Base-by-base conservation (phyloP, 2,888 invertebrate genomes). In the Mactromeris polynyma region DNA sequence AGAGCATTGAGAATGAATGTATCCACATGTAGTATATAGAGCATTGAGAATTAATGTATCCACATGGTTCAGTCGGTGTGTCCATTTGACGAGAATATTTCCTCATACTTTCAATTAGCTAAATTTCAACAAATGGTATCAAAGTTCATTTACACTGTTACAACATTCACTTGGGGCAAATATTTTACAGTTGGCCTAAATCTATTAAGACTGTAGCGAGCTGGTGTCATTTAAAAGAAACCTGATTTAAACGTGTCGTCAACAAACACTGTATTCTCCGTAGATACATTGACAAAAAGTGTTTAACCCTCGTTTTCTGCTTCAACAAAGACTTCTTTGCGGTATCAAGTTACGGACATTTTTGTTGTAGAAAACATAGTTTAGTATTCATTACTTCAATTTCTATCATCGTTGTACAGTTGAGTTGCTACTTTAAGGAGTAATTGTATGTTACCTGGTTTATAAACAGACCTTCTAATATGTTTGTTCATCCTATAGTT, bases 401-500 rank as follows among this genome's bases (percentile, higher is more conserved):
- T 46, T 82, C 40, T 82, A 78, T 46, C 78, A 77, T 81, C 58
- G 40, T 36, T 40, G 38, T 83, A 33, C 40, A 78, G 78, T 77
- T 73, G 46, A 82, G 77, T 40, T 82, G 82, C 83, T 82, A 78
- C 86, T 77, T 31, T 83, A 46, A 77, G 82, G 38, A 58, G 86
- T 87, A 87, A 87, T 87, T 87, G 78, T 77, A 82, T 73, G 79
- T 54, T 54, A 36, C 17, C 36, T 19, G n/a, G 26, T 78, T 77
- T 54, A 78, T 14, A 64, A 51, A 84, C 82, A 82, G 77, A 82
- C 86, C 40, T 58, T 77, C 42, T 87, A 78, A 87, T 87, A 79
- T 87, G 86, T 82, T 87, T 84, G 81, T 84, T 54, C 73, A 77
- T 58, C 81, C 42, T 80, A 80, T 83, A 83, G 73, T 83, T 87